Percentiles rank a stretch among this genome's conserved stretches.
Conservation (phyloP, 2,888 invertebrate genomes). For the Electrophaes corylata region DNA sequence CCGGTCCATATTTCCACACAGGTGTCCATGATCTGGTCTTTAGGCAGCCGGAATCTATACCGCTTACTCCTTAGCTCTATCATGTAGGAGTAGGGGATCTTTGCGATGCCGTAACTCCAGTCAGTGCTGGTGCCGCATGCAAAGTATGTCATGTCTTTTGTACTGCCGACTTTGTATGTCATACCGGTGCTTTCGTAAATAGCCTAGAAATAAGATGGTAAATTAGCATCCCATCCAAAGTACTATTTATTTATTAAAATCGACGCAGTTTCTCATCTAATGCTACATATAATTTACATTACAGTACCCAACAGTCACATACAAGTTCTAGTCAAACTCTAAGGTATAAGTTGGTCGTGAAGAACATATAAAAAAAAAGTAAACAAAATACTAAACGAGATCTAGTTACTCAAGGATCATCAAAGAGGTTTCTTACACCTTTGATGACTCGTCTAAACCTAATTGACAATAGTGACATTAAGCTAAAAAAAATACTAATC, state of each 20-base stretch:
- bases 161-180: slow-evolving; percentile 74
- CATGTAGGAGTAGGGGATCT: slow-evolving; percentile 77
- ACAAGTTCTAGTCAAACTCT: too few species aligned
- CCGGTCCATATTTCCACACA: slow-evolving; percentile 69
- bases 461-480: too few species aligned
- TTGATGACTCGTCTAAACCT: too few species aligned
- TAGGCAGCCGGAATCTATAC: slow-evolving; percentile 67
- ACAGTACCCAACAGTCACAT: too few species aligned
- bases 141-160: slow-evolving; percentile 72
- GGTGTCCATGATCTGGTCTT: slow-evolving; percentile 66
- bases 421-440: too few species aligned
- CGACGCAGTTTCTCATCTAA: too few species aligned
- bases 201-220: slow-evolving; percentile 55
- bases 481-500: slow-evolving; percentile 21
- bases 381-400: too few species aligned
- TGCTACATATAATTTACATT: too few species aligned
- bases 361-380: too few species aligned
- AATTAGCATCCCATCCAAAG: not conserved
- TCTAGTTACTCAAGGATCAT: too few species aligned
- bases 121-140: slow-evolving; percentile 77
- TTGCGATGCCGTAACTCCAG: slow-evolving; percentile 75
- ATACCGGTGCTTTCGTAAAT: slow-evolving; percentile 67
- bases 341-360: too few species aligned
- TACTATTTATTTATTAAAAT: too few species aligned
- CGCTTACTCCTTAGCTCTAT: slow-evolving; percentile 70